A percentile compares a stretch with the other conserved stretches of the same genome.
Conservation (phyloP, 2,797 vertebrate species). For the Galagoides demidoff region DNA sequence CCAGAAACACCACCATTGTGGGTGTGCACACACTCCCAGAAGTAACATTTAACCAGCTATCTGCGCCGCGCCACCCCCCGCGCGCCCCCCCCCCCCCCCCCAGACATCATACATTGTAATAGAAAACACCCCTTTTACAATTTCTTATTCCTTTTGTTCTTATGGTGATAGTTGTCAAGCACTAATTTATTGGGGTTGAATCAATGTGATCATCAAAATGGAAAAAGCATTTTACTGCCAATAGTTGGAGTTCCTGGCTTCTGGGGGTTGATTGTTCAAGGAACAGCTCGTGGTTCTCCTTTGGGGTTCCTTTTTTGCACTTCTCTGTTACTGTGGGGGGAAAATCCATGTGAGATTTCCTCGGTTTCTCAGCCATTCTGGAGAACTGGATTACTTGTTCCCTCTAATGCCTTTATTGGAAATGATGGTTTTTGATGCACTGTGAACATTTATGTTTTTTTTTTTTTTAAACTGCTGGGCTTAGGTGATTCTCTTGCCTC, state of each 20-base stretch:
- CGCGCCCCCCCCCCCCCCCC: too few relatives aligned
- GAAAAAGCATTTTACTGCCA: neutral
- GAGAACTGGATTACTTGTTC: slow-evolving; percentile 24
- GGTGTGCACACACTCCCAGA: neutral
- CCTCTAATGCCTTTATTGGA: neutral
- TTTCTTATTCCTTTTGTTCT: slow-evolving; percentile 26
- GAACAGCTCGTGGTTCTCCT: neutral
- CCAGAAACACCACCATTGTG: neutral
- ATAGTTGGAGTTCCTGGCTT: neutral
- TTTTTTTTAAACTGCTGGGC: too few relatives aligned
- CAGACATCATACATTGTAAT: neutral
- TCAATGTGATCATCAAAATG: neutral
- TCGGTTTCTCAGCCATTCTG: neutral
- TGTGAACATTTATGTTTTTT: neutral
- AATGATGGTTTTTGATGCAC: neutral
- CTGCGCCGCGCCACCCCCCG: too few relatives aligned
- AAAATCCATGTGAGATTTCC: neutral
- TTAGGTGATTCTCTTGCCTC: too few relatives aligned
- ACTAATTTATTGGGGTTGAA: slow-evolving; percentile 34
- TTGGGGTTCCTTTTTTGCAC: neutral
- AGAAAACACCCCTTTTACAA: neutral
- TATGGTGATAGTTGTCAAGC: slow-evolving; percentile 57
- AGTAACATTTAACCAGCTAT: neutral
- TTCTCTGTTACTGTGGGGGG: neutral
- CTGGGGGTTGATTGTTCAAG: neutral